Evolutionary conservation across 2,797 vertebrate genomes (phyloP).

Genomic region (Schizopygopsis pylzovi): DNA sequence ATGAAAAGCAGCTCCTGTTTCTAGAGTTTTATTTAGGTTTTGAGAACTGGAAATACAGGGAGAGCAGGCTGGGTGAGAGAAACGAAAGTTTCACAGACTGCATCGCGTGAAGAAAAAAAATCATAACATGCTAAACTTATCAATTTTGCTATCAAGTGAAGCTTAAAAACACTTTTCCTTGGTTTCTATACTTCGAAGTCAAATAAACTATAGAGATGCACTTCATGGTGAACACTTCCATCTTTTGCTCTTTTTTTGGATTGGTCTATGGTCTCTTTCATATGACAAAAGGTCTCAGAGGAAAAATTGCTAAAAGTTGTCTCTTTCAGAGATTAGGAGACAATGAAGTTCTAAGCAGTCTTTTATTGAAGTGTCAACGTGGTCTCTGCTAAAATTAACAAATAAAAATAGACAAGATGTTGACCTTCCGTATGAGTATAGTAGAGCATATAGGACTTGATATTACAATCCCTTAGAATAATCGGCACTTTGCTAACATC

Average conservation of each 20-base stretch:
- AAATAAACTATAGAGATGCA: neutral
- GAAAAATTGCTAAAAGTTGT: neutral
- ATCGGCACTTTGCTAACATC: too few relatives aligned
- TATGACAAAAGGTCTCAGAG: neutral
- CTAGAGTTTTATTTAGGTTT: neutral
- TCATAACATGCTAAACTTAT: neutral
- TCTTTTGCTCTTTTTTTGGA: neutral
- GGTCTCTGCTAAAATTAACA: too few relatives aligned
- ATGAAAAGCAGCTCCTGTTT: slow-evolving; percentile 10
- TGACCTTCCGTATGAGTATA: too few relatives aligned
- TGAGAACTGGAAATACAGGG: slow-evolving; percentile 14
- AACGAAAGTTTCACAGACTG: neutral
- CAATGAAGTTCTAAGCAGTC: neutral
- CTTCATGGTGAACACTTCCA: neutral
- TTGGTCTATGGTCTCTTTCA: neutral
- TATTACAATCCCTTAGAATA: too few relatives aligned
- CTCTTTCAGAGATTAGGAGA: neutral
- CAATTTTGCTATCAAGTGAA: neutral
- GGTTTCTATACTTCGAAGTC: neutral
- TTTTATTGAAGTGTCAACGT: too few relatives aligned
- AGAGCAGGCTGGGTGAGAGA: neutral
- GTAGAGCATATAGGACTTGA: too few relatives aligned
- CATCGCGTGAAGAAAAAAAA: neutral
- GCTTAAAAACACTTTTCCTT: neutral
- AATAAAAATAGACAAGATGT: too few relatives aligned